A percentile compares a stretch with the other conserved stretches of the same genome.
Evolutionary conservation across 2,113 vertebrate genomes (phyloP).

Genomic region (Leptobrachium ailaonicum): DNA sequence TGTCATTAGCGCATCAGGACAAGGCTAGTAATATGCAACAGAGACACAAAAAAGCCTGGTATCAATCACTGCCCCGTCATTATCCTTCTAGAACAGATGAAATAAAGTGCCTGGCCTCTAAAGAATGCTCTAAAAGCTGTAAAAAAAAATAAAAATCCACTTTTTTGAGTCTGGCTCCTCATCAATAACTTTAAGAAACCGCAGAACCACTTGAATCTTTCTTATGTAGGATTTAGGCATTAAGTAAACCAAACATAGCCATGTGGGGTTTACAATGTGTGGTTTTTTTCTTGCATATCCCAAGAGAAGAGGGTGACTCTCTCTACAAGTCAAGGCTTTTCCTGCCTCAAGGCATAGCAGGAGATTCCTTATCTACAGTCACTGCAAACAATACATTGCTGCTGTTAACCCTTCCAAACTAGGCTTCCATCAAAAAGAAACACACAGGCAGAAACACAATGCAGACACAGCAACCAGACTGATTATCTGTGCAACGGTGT

Average conservation of each 20-base stretch:
- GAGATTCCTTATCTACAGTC: conserved; percentile 54
- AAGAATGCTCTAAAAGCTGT: conserved; percentile 60
- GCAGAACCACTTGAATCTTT: conserved; percentile 47
- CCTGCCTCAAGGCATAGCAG: conserved; percentile 57
- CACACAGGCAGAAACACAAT: too few species aligned
- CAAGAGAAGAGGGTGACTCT: conserved; percentile 50
- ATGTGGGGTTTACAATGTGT: conserved; percentile 54
- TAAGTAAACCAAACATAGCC: conserved; percentile 57
- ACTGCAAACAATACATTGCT: conserved; percentile 46
- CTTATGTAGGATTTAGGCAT: conserved; percentile 52
- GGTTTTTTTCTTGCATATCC: conserved; percentile 47
- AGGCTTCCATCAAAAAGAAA: too few species aligned
- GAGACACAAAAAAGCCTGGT: conserved; percentile 51
- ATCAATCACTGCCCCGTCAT: conserved; percentile 56
- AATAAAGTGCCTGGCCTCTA: conserved; percentile 57
- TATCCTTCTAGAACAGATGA: conserved; percentile 58
- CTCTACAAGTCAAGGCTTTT: conserved; percentile 32
- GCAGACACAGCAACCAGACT: too few species aligned
- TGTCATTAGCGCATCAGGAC: conserved; percentile 29
- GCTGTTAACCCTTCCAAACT: not conserved
- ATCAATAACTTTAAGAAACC: conserved; percentile 60
- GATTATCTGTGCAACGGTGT: too few species aligned
- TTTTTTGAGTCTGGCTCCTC: conserved; percentile 63
- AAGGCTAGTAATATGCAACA: conserved; percentile 16
- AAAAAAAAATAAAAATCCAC: conserved; percentile 36